A percentile compares a stretch with the other conserved stretches of the same genome.
Evolutionary conservation across 1,140 invertebrate species (phyloP).

Genomic region (Limonius californicus): DNA sequence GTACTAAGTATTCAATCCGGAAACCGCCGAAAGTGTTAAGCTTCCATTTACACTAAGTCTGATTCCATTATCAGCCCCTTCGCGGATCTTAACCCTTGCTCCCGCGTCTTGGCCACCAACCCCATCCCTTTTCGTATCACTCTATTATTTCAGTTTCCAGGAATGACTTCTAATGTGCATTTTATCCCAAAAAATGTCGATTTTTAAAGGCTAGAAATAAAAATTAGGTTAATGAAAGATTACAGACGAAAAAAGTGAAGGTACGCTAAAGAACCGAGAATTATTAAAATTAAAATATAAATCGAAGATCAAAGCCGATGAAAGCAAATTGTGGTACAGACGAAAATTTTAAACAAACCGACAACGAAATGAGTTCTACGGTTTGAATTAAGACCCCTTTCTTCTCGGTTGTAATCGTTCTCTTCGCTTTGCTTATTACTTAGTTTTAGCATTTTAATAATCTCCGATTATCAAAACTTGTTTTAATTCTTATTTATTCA

Average conservation of each 20-base stretch:
- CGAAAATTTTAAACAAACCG: constrained; percentile 2
- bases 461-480: constrained; percentile 32
- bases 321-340: constrained; percentile 2
- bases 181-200: background rate
- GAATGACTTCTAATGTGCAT: background rate
- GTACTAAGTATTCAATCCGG: constrained; percentile 41
- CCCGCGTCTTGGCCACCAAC: constrained; percentile 6
- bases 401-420: constrained; percentile 3
- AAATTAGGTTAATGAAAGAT: background rate
- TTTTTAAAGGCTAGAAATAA: too few relatives aligned
- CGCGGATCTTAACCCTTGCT: constrained; percentile 37
- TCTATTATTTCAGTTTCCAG: constrained; percentile 1
- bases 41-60: constrained; percentile 43
- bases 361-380: constrained; percentile 1
- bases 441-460: constrained; percentile 20
- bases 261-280: too few relatives aligned
- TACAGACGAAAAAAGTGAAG: background rate
- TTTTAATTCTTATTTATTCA: constrained; percentile 38
- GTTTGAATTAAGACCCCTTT: constrained; percentile 2
- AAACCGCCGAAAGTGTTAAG: constrained; percentile 43
- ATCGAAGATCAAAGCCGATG: background rate
- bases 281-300: too few relatives aligned
- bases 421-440: background rate
- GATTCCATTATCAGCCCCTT: constrained; percentile 42
- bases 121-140: background rate